A percentile compares a stretch with the other conserved stretches of the same genome.
Evolutionary conservation across 2,113 vertebrate species (phyloP).

Genomic region (Verasper variegatus): DNA sequence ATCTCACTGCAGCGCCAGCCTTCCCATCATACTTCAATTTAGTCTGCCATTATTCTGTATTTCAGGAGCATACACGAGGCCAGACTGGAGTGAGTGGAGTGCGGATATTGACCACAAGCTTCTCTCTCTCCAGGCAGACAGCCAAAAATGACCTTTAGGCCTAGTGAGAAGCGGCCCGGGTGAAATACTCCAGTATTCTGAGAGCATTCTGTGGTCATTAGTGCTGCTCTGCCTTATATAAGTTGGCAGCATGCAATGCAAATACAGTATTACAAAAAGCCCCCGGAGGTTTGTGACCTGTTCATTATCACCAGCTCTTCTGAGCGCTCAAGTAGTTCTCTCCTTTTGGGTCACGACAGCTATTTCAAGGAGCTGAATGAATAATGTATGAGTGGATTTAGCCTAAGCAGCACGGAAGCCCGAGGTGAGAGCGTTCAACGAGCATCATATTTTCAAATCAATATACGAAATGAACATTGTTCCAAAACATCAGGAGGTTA

Average conservation of each 20-base stretch:
- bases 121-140: constrained; percentile 8
- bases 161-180: constrained; percentile 15
- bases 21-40: not conserved
- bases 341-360: constrained; percentile 45
- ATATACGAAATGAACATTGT: constrained; percentile 22
- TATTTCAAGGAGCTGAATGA: constrained; percentile 49
- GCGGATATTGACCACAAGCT: constrained; percentile 28
- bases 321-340: constrained; percentile 14
- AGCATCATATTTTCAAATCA: constrained; percentile 30
- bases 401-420: constrained; percentile 1
- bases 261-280: constrained; percentile 32
- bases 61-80: not conserved
- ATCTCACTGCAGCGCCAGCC: not conserved
- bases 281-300: constrained; percentile 46
- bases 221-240: constrained; percentile 36
- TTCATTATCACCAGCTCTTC: constrained; percentile 52
- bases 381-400: constrained; percentile 56
- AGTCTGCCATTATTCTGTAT: not conserved
- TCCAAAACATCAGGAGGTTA: constrained; percentile 5
- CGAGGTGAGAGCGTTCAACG: constrained; percentile 19
- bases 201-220: constrained; percentile 47
- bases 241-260: constrained; percentile 47
- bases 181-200: constrained; percentile 14
- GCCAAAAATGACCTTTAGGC: constrained; percentile 13
- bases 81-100: not conserved